phyloP scores from a whole-genome alignment of 2,888 invertebrate genomes.

The Cryptocephalus moraei region DNA sequence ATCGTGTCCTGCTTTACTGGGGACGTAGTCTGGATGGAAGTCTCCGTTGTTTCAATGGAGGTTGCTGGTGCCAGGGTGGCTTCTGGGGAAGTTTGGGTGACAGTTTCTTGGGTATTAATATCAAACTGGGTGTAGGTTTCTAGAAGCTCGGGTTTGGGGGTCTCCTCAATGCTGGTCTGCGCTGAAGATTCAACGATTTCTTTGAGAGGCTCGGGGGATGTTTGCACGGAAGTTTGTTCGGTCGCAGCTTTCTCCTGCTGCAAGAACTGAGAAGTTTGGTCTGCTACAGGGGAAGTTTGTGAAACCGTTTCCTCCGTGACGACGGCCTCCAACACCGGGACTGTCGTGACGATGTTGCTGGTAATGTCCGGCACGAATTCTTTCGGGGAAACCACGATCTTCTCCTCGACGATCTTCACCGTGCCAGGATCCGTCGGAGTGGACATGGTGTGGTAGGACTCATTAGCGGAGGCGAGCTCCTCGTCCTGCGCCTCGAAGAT shows the following conservation, averaged over 20 bases:
- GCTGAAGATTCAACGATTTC: slow-evolving; percentile 40
- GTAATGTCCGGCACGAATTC: slow-evolving; percentile 46
- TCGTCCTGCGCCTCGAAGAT: slow-evolving; percentile 41
- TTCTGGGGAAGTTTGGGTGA: slow-evolving; percentile 42
- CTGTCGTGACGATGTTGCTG: slow-evolving; percentile 39
- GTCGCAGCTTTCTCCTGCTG: slow-evolving; percentile 33
- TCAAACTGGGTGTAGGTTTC: slow-evolving; percentile 41
- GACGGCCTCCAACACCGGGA: slow-evolving; percentile 51
- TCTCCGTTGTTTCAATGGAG: slow-evolving; percentile 30
- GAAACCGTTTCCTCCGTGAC: slow-evolving; percentile 45
- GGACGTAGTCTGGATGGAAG: slow-evolving; percentile 37
- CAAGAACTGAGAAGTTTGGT: slow-evolving; percentile 14
- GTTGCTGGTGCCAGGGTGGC: slow-evolving; percentile 19
- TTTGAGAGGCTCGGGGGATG: slow-evolving; percentile 21
- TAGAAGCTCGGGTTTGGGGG: slow-evolving; percentile 36
- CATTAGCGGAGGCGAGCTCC: slow-evolving; percentile 44
- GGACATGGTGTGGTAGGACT: slow-evolving; percentile 50
- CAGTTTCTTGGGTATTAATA: slow-evolving; percentile 19
- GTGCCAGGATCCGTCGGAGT: slow-evolving; percentile 48
- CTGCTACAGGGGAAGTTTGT: slow-evolving; percentile 49
- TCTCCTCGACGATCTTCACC: slow-evolving; percentile 59
- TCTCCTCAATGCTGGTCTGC: slow-evolving; percentile 45
- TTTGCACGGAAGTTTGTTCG: slow-evolving; percentile 10
- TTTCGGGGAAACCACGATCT: slow-evolving; percentile 45
- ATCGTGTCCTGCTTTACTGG: slow-evolving; percentile 20